These are phyloP conservation scores for Odontamblyopus rebecca DNA, from an alignment of 2,797 vertebrate species.

Conservation along the genomic window DNA sequence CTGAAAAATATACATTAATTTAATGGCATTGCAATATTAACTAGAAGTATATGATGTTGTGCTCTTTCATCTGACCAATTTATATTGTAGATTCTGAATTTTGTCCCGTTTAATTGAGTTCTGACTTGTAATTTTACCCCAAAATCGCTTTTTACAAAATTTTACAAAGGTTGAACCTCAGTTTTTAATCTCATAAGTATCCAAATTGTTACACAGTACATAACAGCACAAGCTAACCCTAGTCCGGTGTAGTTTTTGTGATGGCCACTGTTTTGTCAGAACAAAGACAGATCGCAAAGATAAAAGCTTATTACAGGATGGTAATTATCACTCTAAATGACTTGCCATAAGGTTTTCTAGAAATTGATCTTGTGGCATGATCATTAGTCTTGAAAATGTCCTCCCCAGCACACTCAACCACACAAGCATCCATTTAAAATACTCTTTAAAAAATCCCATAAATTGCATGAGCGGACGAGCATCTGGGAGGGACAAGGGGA, in stretches of 20 bases:
- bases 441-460: constrained; percentile 64
- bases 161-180: no score
- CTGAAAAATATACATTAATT: background rate
- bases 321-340: constrained; percentile 62
- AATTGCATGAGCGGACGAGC: constrained; percentile 65
- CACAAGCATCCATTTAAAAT: constrained; percentile 47
- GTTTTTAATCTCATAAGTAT: no score
- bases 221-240: background rate
- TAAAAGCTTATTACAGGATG: constrained; percentile 59
- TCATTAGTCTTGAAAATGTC: constrained; percentile 71
- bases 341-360: constrained; percentile 60
- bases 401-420: constrained; percentile 57
- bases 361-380: constrained; percentile 72
- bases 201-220: background rate
- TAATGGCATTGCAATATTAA: background rate
- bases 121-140: background rate
- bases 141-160: no score
- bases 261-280: constrained; percentile 22
- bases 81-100: no score
- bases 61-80: background rate
- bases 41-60: background rate
- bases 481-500: constrained; percentile 19
- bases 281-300: constrained; percentile 53
- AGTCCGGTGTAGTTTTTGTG: background rate
- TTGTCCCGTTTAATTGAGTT: background rate